Conservation (phyloP, 37 sponge, comb jelly and placozoan genomes). For the Haliclona indistincta region DNA sequence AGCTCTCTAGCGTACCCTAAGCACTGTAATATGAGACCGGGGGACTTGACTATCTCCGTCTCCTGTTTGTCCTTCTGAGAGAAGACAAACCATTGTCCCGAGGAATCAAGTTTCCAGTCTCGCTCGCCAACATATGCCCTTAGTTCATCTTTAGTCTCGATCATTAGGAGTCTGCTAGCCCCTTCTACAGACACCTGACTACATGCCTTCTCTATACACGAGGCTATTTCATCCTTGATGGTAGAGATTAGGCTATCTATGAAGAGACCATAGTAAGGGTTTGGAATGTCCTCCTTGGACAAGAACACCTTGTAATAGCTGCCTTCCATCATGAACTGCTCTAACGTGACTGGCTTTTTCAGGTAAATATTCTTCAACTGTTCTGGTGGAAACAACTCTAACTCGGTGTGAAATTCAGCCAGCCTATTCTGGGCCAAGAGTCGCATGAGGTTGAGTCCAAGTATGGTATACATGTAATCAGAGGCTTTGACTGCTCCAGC, state of each 20-base stretch:
- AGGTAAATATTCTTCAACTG: conserved; percentile 86
- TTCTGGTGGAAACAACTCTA: conserved; percentile 81
- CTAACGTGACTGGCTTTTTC: conserved; percentile 85
- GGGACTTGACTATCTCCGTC: conserved; percentile 40
- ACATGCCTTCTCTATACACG: conserved; percentile 83
- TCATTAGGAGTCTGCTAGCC: conserved; percentile 70
- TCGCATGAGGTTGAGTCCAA: conserved; percentile 90
- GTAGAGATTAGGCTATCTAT: conserved; percentile 87
- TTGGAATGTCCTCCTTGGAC: conserved; percentile 87
- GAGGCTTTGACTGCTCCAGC: conserved; percentile 60
- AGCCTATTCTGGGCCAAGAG: conserved; percentile 90
- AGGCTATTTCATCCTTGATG: conserved; percentile 90
- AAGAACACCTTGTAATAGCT: conserved; percentile 96
- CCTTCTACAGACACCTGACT: conserved; percentile 49
- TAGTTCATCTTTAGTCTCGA: conserved; percentile 36
- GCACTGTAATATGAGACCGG: conserved; percentile 54
- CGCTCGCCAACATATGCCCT: conserved; percentile 38
- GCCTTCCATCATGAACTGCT: conserved; percentile 98
- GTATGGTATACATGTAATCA: conserved; percentile 77
- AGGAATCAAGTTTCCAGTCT: conserved; percentile 53
- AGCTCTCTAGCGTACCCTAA: conserved; percentile 87
- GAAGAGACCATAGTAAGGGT: conserved; percentile 86
- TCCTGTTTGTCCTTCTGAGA: conserved; percentile 52
- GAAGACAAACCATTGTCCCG: conserved; percentile 42
- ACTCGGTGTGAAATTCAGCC: conserved; percentile 96